Conservation (phyloP, 2,888 invertebrate genomes). For the Aromia moschata region DNA sequence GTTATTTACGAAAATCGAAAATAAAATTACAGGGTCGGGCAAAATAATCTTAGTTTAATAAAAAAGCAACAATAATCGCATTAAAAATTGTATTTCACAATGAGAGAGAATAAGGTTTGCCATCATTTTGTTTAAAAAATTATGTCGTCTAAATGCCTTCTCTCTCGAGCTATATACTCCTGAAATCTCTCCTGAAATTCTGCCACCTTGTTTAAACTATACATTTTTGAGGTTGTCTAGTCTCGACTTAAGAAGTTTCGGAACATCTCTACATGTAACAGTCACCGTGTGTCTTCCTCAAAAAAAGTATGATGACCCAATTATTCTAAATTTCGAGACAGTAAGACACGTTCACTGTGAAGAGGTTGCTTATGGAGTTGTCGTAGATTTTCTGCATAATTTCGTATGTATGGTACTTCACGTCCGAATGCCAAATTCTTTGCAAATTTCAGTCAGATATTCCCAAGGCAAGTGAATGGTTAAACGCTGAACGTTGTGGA, state of each 20-base stretch:
- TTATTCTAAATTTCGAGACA: neutral
- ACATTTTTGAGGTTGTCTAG: neutral
- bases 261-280: neutral
- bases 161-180: no score
- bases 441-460: neutral
- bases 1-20: no score
- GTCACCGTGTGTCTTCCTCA: neutral
- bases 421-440: neutral
- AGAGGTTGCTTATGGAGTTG: neutral
- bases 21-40: neutral
- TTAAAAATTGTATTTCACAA: neutral
- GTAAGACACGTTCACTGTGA: neutral
- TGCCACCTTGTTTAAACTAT: neutral
- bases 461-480: neutral
- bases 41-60: neutral
- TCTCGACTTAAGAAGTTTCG: neutral
- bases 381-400: neutral
- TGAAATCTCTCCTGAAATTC: no score
- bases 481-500: neutral
- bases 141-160: no score
- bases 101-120: neutral
- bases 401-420: neutral
- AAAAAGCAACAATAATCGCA: neutral
- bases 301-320: neutral
- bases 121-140: neutral